These are phyloP conservation scores for Limnephilus rhombicus DNA, from an alignment of 2,888 invertebrate species.

Conservation along the genomic window DNA sequence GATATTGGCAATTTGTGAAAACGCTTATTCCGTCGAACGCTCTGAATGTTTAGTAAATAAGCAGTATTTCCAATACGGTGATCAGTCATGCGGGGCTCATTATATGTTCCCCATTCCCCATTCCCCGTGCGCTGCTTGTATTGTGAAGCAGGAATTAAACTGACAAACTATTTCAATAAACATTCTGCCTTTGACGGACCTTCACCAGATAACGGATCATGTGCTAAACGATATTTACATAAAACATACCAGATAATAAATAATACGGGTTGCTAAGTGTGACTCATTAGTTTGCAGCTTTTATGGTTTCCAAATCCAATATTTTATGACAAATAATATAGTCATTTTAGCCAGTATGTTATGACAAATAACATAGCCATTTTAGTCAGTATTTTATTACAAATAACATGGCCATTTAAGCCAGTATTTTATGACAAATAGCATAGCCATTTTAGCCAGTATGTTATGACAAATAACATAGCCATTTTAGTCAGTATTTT, in stretches of 20 bases:
- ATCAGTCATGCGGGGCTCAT: background rate
- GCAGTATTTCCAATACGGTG: background rate
- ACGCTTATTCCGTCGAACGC: background rate
- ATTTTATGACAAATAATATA: no score
- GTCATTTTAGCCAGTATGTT: no score
- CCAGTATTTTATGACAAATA: no score
- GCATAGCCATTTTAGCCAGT: no score
- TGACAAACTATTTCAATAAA: constrained; percentile 8
- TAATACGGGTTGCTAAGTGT: background rate
- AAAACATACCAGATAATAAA: background rate
- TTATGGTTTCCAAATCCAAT: background rate
- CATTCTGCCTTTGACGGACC: constrained; percentile 23
- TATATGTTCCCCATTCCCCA: background rate
- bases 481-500: no score
- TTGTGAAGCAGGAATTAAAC: background rate
- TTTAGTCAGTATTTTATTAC: no score
- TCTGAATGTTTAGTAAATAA: background rate
- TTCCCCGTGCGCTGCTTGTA: background rate
- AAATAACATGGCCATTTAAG: no score
- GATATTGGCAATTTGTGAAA: background rate
- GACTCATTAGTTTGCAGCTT: background rate
- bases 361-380: no score
- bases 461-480: no score
- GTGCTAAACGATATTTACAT: background rate
- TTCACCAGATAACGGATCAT: background rate